Percentiles rank a stretch among this genome's conserved stretches.
Conservation (phyloP, 2,888 invertebrate genomes). For the Drosophila nigritarsus region DNA sequence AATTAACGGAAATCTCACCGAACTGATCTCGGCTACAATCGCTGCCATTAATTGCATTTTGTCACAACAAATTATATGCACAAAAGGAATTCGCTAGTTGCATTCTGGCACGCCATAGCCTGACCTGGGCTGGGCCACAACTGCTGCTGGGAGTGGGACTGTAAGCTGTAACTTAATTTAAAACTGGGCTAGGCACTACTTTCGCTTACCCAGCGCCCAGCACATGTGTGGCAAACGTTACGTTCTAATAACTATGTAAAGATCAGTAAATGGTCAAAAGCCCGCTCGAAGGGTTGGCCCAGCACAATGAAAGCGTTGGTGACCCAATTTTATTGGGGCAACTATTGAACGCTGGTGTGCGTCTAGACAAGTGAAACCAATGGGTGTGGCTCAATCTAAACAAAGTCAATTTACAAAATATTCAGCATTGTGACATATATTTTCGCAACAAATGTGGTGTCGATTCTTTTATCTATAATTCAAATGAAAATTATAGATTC, state of each 20-base stretch:
- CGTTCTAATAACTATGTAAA: constrained; percentile 76
- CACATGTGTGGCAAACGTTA: constrained; percentile 70
- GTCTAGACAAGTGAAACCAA: constrained; percentile 21
- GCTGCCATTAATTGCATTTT: constrained; percentile 73
- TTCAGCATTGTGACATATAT: not conserved
- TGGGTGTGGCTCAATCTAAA: constrained; percentile 32
- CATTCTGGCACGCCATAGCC: constrained; percentile 65
- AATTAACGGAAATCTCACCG: constrained; percentile 53
- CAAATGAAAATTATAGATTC: not conserved
- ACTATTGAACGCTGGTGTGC: constrained; percentile 18
- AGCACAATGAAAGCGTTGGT: constrained; percentile 14
- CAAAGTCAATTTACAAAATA: not conserved
- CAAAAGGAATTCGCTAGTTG: constrained; percentile 52
- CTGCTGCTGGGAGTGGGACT: constrained; percentile 23
- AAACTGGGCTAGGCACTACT: constrained; percentile 42
- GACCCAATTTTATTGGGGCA: constrained; percentile 56
- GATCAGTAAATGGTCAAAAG: constrained; percentile 45
- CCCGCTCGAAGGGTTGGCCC: constrained; percentile 51
- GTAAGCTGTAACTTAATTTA: constrained; percentile 22
- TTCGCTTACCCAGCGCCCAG: constrained; percentile 42
- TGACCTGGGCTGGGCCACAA: constrained; percentile 19
- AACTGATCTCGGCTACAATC: constrained; percentile 46
- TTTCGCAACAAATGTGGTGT: not conserved
- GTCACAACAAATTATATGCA: constrained; percentile 67
- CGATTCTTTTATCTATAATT: not conserved